A percentile compares a stretch with the other conserved stretches of the same genome.
Evolutionary conservation across 2,888 invertebrate species (phyloP).

Genomic region (Leucania comma): DNA sequence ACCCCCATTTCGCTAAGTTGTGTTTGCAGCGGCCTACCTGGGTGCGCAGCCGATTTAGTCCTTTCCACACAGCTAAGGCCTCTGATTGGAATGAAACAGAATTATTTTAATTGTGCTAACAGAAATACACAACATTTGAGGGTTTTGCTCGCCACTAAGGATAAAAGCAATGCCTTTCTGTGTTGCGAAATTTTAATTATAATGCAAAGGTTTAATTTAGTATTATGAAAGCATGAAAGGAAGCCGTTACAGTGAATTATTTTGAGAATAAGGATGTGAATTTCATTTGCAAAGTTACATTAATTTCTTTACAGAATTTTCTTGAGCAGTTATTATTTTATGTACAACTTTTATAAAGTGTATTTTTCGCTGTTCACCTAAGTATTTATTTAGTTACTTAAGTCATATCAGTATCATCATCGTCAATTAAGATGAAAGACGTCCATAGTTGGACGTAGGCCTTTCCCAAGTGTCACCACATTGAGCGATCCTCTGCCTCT

Average conservation of each 20-base stretch:
- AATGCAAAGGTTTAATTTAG: constrained; percentile 38
- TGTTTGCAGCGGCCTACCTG: too few relatives aligned
- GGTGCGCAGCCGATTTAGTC: too few relatives aligned
- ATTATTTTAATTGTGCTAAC: constrained; percentile 69
- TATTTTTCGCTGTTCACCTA: too few relatives aligned
- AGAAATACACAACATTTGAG: constrained; percentile 32
- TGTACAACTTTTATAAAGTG: neutral
- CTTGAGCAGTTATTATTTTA: neutral
- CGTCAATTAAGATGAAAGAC: too few relatives aligned
- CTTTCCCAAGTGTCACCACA: too few relatives aligned
- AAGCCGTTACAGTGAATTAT: constrained; percentile 35
- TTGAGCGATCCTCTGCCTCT: too few relatives aligned
- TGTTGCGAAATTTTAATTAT: constrained; percentile 37
- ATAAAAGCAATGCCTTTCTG: constrained; percentile 40
- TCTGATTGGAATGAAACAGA: constrained; percentile 57
- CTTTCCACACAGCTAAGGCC: too few relatives aligned
- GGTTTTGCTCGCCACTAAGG: constrained; percentile 38
- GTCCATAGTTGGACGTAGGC: too few relatives aligned
- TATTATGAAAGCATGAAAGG: constrained; percentile 16
- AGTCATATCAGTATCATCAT: too few relatives aligned
- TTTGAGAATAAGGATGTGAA: constrained; percentile 14
- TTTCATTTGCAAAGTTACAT: constrained; percentile 27
- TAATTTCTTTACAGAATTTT: neutral
- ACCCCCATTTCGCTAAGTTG: too few relatives aligned
- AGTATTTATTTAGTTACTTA: too few relatives aligned